Evolutionary conservation across 2,888 invertebrate genomes (phyloP).

Genomic region (Lepetodrilus schrolli): DNA sequence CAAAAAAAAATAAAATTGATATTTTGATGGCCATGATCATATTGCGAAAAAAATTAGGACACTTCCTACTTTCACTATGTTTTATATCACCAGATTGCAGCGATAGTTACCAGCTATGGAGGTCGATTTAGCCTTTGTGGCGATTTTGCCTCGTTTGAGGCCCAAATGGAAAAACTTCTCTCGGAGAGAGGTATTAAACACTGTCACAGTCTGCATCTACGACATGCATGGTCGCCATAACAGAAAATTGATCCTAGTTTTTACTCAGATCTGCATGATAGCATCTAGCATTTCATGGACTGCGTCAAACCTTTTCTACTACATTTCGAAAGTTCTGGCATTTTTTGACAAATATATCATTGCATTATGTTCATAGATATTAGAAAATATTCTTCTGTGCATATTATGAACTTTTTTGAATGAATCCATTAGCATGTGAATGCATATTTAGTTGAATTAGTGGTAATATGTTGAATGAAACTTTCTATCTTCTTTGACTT

Average conservation of each 20-base stretch:
- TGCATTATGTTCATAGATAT: not conserved
- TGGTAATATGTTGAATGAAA: too few species aligned
- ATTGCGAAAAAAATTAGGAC: too few species aligned
- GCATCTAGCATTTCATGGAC: too few species aligned
- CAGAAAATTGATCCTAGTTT: not conserved
- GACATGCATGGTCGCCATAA: not conserved
- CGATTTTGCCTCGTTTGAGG: constrained; percentile 53
- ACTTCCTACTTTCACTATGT: not conserved
- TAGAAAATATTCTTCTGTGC: not conserved
- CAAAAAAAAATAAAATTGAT: too few species aligned
- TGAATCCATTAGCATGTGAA: constrained; percentile 11
- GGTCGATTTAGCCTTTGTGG: constrained; percentile 60
- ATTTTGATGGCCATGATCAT: too few species aligned
- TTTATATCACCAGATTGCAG: constrained; percentile 65
- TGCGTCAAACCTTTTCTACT: not conserved
- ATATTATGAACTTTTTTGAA: constrained; percentile 1
- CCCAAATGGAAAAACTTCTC: constrained; percentile 49
- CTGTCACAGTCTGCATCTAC: not conserved
- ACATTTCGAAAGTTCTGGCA: not conserved
- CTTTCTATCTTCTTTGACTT: too few species aligned
- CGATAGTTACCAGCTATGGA: constrained; percentile 70
- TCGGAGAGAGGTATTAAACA: constrained; percentile 47
- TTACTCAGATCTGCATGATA: not conserved
- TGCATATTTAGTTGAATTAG: not conserved
- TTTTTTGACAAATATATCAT: too few species aligned